These are phyloP conservation scores for Drosophila incognita DNA, from an alignment of 2,888 invertebrate species.

Conservation along the genomic window DNA sequence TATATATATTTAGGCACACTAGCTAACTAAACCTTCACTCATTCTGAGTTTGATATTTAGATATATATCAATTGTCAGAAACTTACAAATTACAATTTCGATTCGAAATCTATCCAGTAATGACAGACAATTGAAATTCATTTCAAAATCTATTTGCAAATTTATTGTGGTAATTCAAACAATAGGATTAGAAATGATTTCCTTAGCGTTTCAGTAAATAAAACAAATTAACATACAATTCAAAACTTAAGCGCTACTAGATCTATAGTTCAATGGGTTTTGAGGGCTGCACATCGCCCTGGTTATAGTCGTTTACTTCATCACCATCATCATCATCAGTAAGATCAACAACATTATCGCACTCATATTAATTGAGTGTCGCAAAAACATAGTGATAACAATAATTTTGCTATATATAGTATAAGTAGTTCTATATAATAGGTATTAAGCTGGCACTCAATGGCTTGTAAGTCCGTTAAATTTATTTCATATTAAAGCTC, in stretches of 20 bases:
- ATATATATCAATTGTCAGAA: background rate
- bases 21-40: too few relatives aligned
- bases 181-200: constrained; percentile 41
- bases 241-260: constrained; percentile 55
- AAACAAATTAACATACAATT: constrained; percentile 61
- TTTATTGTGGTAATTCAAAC: constrained; percentile 53
- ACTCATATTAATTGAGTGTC: constrained; percentile 57
- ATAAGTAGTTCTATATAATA: constrained; percentile 34
- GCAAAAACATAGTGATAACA: constrained; percentile 14
- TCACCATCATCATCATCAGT: constrained; percentile 18
- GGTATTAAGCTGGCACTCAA: constrained; percentile 63
- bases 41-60: background rate
- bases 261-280: constrained; percentile 44
- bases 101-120: background rate
- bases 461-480: constrained; percentile 71
- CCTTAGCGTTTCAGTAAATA: constrained; percentile 65
- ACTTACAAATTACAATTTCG: background rate
- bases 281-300: background rate
- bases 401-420: constrained; percentile 20
- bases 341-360: constrained; percentile 24
- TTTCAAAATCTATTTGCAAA: constrained; percentile 25
- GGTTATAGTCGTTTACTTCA: constrained; percentile 25
- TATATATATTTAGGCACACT: too few relatives aligned
- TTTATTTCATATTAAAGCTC: constrained; percentile 75
- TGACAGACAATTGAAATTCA: too few relatives aligned